Evolutionary conservation across 2,797 vertebrate genomes (phyloP).

Genomic region (Corythornis leucogaster): DNA sequence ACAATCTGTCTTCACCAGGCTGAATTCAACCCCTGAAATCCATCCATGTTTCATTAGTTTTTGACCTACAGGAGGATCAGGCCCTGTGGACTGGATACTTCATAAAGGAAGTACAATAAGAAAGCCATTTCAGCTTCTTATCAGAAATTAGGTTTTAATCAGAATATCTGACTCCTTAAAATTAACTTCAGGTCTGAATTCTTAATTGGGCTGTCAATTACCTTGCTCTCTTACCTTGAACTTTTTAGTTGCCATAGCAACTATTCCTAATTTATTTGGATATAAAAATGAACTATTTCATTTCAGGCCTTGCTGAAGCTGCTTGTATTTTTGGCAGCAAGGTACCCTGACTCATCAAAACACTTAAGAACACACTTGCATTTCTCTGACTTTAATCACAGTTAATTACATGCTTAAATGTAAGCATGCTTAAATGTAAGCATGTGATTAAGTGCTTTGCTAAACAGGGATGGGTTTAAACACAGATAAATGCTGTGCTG

Average conservation of each 20-base stretch:
- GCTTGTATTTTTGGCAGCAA: slow-evolving; percentile 25
- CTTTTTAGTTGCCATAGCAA: slow-evolving; percentile 73
- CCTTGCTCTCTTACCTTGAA: slow-evolving; percentile 53
- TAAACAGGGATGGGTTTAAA: background rate
- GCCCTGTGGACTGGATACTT: background rate
- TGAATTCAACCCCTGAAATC: background rate
- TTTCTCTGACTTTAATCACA: background rate
- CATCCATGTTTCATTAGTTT: background rate
- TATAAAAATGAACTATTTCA: slow-evolving; percentile 69
- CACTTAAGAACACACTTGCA: background rate
- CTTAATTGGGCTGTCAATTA: slow-evolving; percentile 57
- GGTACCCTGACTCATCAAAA: background rate
- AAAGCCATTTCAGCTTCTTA: slow-evolving; percentile 33
- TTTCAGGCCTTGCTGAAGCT: slow-evolving; percentile 56
- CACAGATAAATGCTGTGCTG: background rate
- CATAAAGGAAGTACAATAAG: background rate
- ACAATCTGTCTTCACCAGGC: background rate
- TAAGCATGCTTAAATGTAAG: slow-evolving; percentile 6
- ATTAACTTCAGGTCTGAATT: slow-evolving; percentile 50
- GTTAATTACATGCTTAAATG: background rate
- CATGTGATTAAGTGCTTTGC: background rate
- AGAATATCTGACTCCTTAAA: slow-evolving; percentile 28
- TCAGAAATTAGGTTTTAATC: slow-evolving; percentile 50
- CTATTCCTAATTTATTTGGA: slow-evolving; percentile 70
- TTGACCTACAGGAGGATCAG: background rate